These are phyloP conservation scores for Netelia virgata DNA, from an alignment of 2,888 invertebrate genomes.

Conservation along the genomic window DNA sequence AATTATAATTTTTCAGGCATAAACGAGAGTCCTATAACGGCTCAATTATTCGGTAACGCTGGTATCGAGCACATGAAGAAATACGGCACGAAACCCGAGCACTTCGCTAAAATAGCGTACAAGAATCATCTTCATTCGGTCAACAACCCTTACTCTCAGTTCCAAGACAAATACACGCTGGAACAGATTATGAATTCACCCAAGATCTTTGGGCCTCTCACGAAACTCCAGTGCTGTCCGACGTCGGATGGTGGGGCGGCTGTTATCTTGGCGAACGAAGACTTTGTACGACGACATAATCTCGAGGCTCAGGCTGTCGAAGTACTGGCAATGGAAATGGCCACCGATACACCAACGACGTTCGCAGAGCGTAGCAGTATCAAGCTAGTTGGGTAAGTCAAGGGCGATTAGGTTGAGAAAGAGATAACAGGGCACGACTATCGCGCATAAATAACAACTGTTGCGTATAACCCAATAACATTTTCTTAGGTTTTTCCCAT, in stretches of 20 bases:
- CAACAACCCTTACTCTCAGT: conserved; percentile 99
- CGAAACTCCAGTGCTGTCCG: conserved; percentile 98
- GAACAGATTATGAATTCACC: conserved; percentile 96
- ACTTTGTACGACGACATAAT: conserved; percentile 93
- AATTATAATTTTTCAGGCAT: conserved; percentile 84
- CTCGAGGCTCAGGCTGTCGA: conserved; percentile 96
- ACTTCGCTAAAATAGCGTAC: conserved; percentile 98
- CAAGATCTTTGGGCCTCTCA: conserved; percentile 95
- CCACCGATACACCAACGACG: conserved; percentile 94
- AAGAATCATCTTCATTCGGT: conserved; percentile 99
- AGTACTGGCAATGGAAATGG: conserved; percentile 98
- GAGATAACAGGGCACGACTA: neutral
- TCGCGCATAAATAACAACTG: too few relatives aligned
- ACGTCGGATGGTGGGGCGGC: conserved; percentile 99
- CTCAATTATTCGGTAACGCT: conserved; percentile 98
- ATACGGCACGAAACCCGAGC: conserved; percentile 96
- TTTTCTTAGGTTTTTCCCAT: too few relatives aligned
- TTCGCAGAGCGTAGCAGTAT: conserved; percentile 94
- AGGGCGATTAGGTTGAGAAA: neutral
- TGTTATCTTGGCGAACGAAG: conserved; percentile 95
- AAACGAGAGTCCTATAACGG: conserved; percentile 93
- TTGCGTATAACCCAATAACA: too few relatives aligned
- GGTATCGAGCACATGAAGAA: conserved; percentile 98
- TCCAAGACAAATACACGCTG: conserved; percentile 95
- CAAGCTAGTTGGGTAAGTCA: conserved; percentile 87